Evolutionary conservation across 2,888 invertebrate species (phyloP).

Genomic region (Alentia gelatinosa): DNA sequence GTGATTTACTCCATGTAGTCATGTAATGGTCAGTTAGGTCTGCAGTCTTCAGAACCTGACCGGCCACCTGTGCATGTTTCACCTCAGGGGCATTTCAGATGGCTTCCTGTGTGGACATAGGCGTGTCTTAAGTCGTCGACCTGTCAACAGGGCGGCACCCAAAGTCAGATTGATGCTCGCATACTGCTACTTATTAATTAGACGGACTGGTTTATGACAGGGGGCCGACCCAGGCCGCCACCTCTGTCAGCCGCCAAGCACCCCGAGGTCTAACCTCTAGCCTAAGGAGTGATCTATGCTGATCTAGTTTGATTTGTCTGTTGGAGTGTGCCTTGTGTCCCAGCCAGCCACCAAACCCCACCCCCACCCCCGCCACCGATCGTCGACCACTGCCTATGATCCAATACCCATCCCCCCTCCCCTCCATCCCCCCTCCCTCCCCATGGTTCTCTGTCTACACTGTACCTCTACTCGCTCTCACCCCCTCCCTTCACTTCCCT

Average conservation of each 20-base stretch:
- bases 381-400: background rate
- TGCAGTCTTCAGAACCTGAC: background rate
- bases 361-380: background rate
- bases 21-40: background rate
- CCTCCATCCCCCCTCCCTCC: background rate
- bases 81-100: background rate
- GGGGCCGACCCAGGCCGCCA: conserved; percentile 19
- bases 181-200: conserved; percentile 46
- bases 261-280: conserved; percentile 14
- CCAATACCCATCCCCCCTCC: background rate
- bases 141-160: background rate
- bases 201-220: conserved; percentile 21
- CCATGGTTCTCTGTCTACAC: background rate
- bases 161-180: conserved; percentile 38
- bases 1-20: background rate
- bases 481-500: background rate
- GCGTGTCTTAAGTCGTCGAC: background rate
- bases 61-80: background rate
- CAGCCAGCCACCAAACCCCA: background rate
- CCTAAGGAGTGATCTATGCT: background rate
- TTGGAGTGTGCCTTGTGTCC: background rate
- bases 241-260: conserved; percentile 10
- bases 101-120: background rate
- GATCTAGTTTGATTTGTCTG: conserved; percentile 14
- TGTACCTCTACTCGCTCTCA: background rate